phyloP scores from a whole-genome alignment of 1,140 invertebrate genomes.

The Caenorhabditis tropicalis region DNA sequence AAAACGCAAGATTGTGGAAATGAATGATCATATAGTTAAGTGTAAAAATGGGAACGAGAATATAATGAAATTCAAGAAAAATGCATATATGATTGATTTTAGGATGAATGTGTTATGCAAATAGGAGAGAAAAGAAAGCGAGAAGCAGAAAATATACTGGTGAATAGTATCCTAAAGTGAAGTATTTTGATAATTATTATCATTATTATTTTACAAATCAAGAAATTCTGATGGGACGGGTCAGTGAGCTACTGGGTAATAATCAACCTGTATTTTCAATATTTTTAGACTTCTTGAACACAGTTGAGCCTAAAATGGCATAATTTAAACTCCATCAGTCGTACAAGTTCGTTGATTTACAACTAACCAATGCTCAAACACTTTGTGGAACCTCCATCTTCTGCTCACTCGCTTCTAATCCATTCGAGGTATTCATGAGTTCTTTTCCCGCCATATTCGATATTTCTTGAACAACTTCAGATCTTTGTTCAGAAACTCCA shows the following conservation, averaged over 20 bases:
- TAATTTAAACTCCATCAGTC: too few species aligned
- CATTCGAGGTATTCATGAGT: neutral
- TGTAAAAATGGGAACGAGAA: neutral
- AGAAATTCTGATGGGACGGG: neutral
- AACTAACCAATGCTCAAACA: neutral
- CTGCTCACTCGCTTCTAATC: neutral
- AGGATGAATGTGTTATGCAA: slow-evolving; percentile 10
- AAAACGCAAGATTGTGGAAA: neutral
- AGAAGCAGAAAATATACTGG: neutral
- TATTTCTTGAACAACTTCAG: neutral
- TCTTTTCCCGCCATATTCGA: neutral
- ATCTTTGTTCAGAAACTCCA: neutral
- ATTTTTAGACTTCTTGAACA: too few species aligned
- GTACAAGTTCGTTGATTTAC: too few species aligned
- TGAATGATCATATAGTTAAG: neutral
- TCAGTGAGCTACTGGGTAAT: neutral
- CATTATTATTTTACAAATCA: slow-evolving; percentile 10
- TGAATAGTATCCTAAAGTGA: neutral
- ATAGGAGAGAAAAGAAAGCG: neutral
- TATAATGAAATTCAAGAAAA: neutral
- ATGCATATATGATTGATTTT: neutral
- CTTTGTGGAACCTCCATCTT: slow-evolving; percentile 11
- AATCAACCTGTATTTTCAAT: neutral
- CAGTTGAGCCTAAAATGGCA: too few species aligned
- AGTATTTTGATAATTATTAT: neutral